Percentiles rank a stretch among this genome's conserved stretches.
These are phyloP conservation scores for Volucella zonaria DNA, from an alignment of 2,888 invertebrate genomes.

Conservation along the genomic window DNA sequence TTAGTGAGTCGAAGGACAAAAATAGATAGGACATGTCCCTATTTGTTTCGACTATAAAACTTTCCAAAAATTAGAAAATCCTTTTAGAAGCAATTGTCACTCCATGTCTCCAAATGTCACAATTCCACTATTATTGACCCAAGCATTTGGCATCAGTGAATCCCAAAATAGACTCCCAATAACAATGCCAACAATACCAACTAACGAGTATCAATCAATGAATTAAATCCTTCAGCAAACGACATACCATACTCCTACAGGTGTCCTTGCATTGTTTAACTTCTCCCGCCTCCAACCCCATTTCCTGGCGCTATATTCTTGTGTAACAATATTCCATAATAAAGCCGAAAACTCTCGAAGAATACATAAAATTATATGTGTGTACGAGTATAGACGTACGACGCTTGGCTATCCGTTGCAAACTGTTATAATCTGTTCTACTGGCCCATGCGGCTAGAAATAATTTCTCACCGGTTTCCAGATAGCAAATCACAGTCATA, in stretches of 20 bases:
- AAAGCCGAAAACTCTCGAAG: conserved; percentile 61
- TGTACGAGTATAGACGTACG: conserved; percentile 10
- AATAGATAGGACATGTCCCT: too few species aligned
- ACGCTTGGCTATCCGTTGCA: not conserved
- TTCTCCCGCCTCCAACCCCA: not conserved
- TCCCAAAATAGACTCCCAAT: conserved; percentile 31
- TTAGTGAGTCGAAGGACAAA: too few species aligned
- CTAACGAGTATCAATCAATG: conserved; percentile 60
- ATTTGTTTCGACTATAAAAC: not conserved
- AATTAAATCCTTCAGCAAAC: conserved; percentile 55
- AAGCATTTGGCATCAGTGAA: conserved; percentile 40
- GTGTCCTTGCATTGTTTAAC: conserved; percentile 67
- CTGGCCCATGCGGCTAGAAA: conserved; percentile 31
- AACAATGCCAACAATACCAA: conserved; percentile 32
- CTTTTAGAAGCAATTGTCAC: conserved; percentile 5
- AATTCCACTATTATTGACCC: not conserved
- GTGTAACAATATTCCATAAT: conserved; percentile 69
- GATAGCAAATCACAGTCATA: conserved; percentile 69
- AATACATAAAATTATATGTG: conserved; percentile 42
- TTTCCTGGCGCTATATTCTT: conserved; percentile 25
- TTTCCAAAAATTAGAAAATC: not conserved
- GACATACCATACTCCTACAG: conserved; percentile 64
- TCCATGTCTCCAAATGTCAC: too few species aligned
- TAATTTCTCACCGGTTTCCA: conserved; percentile 56
- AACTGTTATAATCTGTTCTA: conserved; percentile 57